A percentile compares a stretch with the other conserved stretches of the same genome.
These are phyloP conservation scores for Aethina tumida DNA, from an alignment of 1,140 invertebrate species.

Conservation along the genomic window DNA sequence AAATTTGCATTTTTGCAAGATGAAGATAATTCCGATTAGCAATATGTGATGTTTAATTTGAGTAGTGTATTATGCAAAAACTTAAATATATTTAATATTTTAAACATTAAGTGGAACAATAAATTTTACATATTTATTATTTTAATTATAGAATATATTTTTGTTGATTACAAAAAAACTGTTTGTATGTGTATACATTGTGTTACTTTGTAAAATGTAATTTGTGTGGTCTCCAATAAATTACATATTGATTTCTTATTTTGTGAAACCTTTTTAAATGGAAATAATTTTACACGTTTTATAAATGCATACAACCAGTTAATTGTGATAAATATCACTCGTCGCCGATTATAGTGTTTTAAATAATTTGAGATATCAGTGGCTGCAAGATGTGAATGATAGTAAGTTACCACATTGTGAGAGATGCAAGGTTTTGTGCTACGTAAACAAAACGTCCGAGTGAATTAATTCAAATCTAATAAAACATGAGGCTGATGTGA, in stretches of 20 bases:
- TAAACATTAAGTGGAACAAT: conserved; percentile 9
- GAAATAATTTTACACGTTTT: too few relatives aligned
- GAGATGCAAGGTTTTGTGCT: too few relatives aligned
- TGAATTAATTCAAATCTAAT: too few relatives aligned
- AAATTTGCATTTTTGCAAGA: conserved; percentile 36
- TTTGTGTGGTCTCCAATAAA: conserved; percentile 14
- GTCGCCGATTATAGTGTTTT: too few relatives aligned
- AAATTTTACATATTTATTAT: conserved; percentile 24
- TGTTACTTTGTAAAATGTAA: conserved; percentile 22
- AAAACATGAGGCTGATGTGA: too few relatives aligned
- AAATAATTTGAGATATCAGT: too few relatives aligned
- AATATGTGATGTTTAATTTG: conserved; percentile 7
- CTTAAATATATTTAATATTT: conserved; percentile 7
- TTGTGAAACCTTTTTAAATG: conserved; percentile 2
- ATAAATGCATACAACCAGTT: too few relatives aligned
- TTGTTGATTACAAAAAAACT: conserved; percentile 16
- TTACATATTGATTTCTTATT: conserved; percentile 21
- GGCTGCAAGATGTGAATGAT: too few relatives aligned
- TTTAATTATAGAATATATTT: conserved; percentile 22
- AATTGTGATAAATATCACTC: too few relatives aligned
- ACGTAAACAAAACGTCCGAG: too few relatives aligned
- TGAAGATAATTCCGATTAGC: conserved; percentile 21
- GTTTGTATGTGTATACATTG: conserved; percentile 22
- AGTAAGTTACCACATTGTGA: too few relatives aligned
- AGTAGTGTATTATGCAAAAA: conserved; percentile 12